Base-by-base conservation (phyloP, 2,797 vertebrate species). In the Hephaestus fuliginosus region DNA sequence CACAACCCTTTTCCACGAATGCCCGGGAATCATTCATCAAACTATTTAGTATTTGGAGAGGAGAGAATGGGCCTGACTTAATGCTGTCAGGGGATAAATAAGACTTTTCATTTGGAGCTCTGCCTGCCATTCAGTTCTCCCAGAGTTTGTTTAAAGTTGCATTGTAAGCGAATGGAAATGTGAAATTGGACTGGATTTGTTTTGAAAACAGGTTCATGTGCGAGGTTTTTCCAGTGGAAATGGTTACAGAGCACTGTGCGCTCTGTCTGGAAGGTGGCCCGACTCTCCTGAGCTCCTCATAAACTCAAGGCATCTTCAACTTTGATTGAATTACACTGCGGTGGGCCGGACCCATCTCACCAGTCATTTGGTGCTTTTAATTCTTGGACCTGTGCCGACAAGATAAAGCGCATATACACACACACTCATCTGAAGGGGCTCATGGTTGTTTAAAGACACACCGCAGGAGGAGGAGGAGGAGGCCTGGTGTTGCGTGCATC, bases 331-430 rank as follows among this genome's bases (percentile, higher is more conserved):
- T 75, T 73, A 58, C 51, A 30, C 13, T 56, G 33, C 36, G 44
- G 30, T 63, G n/a, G 36, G 56, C 28, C 76, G 65, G 60, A 74
- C n/a, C n/a, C 49, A 79, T 70, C 74, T 67, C 62, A 74, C 48
- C 52, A 79, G 10, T 76, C 67, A 68, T 72, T 70, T 83, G 13
- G 43, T 51, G n/a, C 64, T 80, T 74, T 81, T 69, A 55, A 66
- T 70, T 84, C 48, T 84, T 84, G 79, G 66, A 71, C n/a, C 36
- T 52, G 4, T 20, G 65, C 69, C 76, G 1, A 72, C 20, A 80
- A 63, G 49, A 76, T 67, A 70, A 77, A 52, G 9, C 13, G 30
- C 30, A 25, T 25, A 25, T 25, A 15, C 22, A 33, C 12, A 60
- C 25, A 49, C 46, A 72, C 36, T 7, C 55, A 70, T 71, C 39